Percentiles rank a stretch among this genome's conserved stretches.
Evolutionary conservation across 2,797 vertebrate genomes (phyloP).

Genomic region (Lepus townsendii): DNA sequence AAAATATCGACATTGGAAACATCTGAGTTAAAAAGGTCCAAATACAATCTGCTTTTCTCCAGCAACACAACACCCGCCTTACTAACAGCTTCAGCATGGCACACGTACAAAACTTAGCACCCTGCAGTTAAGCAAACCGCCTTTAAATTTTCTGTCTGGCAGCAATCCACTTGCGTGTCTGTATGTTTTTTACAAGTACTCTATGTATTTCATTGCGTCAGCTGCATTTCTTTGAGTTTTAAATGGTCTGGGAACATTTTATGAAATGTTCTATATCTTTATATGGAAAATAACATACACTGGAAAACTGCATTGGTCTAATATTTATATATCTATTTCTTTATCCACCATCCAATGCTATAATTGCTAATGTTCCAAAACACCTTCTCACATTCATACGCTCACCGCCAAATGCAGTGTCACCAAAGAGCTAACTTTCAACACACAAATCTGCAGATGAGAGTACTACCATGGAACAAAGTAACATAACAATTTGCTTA

Average conservation of each 20-base stretch:
- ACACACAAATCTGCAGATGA: slow-evolving; percentile 69
- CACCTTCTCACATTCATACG: slow-evolving; percentile 73
- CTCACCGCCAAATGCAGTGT: slow-evolving; percentile 65
- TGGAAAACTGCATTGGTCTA: slow-evolving; percentile 81
- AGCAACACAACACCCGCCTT: slow-evolving; percentile 79
- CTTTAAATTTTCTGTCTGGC: slow-evolving; percentile 86
- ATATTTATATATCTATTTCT: slow-evolving; percentile 74
- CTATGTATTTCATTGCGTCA: slow-evolving; percentile 86
- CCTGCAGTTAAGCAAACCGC: slow-evolving; percentile 84
- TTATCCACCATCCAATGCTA: slow-evolving; percentile 69
- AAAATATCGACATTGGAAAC: slow-evolving; percentile 68
- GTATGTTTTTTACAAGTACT: slow-evolving; percentile 85
- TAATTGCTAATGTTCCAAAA: slow-evolving; percentile 76
- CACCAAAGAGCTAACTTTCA: slow-evolving; percentile 74
- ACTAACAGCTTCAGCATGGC: slow-evolving; percentile 80
- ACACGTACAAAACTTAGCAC: slow-evolving; percentile 80
- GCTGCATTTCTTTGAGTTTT: slow-evolving; percentile 88
- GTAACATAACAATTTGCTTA: slow-evolving; percentile 63
- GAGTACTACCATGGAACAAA: slow-evolving; percentile 43
- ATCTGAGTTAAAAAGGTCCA: slow-evolving; percentile 72
- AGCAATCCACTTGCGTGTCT: slow-evolving; percentile 81
- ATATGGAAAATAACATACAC: slow-evolving; percentile 86
- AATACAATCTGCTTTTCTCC: slow-evolving; percentile 80
- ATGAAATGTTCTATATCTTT: slow-evolving; percentile 86
- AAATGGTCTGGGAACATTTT: slow-evolving; percentile 88